Base-by-base conservation (phyloP, 2,888 invertebrate genomes). In the Trypoxylon attenuatum region DNA sequence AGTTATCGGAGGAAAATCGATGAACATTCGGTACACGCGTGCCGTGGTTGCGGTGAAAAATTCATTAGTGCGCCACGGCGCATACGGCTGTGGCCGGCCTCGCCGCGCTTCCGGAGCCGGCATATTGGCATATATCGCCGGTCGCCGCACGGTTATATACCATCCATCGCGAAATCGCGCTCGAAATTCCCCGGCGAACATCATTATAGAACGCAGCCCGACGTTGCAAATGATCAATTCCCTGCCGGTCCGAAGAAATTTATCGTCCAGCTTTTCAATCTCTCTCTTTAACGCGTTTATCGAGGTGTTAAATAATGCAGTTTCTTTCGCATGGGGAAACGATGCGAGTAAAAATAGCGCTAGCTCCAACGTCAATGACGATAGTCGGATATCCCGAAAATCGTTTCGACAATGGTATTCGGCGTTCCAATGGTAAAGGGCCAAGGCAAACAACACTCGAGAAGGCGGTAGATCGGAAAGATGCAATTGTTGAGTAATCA, bases 141-240 rank as follows among this genome's bases (percentile, higher is more conserved):
- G 33, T 0, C 0, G 3, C 5, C n/a, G 33, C 8, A 33, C 5
- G 13, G 10, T 10, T 33, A 8, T 13, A 13, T 55, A 49, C 55
- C 61, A 75, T 62, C 69, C 70, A 74, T 60, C 67, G 73, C 68
- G 64, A 68, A 66, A 62, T 67, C 67, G 72, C 27, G 62, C 59
- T 55, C 46, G 70, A 71, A 75, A 75, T 68, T 70, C 57, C 53
- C n/a, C 57, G 29, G 21, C 41, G 29, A 25, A 45, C 53, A 42
- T 67, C 57, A 61, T 69, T 67, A 60, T 38, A 57, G 61, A 53
- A 68, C 66, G 59, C 61, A 33, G 21, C 25, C 29, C 23, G 25
- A 8, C 25, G 56, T 47, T 52, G 46, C 52, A 47, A 53, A 54
- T 50, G 49, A 53, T 42, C 66, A 50, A 50, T 57, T 57, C 33